Conservation (phyloP, 1,140 invertebrate genomes). For the Drosophila trapezifrons region DNA sequence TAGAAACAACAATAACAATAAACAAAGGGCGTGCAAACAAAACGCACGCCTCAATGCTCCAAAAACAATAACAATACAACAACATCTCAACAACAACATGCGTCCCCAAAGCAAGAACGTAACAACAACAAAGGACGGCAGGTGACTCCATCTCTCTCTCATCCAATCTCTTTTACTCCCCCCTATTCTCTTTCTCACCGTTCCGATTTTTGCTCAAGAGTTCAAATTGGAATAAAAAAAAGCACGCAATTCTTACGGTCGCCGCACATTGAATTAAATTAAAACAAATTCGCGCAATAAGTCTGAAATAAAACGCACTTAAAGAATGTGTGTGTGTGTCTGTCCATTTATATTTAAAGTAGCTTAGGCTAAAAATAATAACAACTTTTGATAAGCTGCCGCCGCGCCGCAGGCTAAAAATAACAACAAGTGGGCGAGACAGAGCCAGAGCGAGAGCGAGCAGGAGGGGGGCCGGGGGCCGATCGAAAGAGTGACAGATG, state of each 20-base stretch:
- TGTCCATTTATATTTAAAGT: slow-evolving; percentile 61
- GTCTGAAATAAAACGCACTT: slow-evolving; percentile 47
- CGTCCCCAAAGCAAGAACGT: slow-evolving; percentile 29
- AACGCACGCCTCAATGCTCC: slow-evolving; percentile 72
- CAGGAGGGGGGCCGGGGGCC: not conserved
- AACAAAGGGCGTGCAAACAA: slow-evolving; percentile 74
- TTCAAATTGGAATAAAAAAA: slow-evolving; percentile 30
- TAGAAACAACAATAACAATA: slow-evolving; percentile 37
- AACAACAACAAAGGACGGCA: slow-evolving; percentile 48
- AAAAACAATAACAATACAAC: slow-evolving; percentile 53
- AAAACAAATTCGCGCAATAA: slow-evolving; percentile 70
- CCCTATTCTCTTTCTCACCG: slow-evolving; percentile 2
- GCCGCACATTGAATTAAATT: slow-evolving; percentile 69
- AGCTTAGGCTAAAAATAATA: slow-evolving; percentile 67
- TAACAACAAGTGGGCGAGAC: slow-evolving; percentile 43
- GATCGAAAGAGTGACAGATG: slow-evolving; percentile 23
- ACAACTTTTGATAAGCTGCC: slow-evolving; percentile 67
- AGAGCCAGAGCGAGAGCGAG: slow-evolving; percentile 34
- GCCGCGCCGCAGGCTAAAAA: slow-evolving; percentile 61
- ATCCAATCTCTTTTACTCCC: not conserved
- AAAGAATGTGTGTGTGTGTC: slow-evolving; percentile 32
- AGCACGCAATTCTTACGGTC: slow-evolving; percentile 31
- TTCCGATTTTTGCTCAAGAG: slow-evolving; percentile 7
- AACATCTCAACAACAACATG: slow-evolving; percentile 23
- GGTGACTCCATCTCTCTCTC: slow-evolving; percentile 20